These are phyloP conservation scores for Frieseomelitta varia DNA, from an alignment of 1,140 invertebrate genomes.

Conservation along the genomic window DNA sequence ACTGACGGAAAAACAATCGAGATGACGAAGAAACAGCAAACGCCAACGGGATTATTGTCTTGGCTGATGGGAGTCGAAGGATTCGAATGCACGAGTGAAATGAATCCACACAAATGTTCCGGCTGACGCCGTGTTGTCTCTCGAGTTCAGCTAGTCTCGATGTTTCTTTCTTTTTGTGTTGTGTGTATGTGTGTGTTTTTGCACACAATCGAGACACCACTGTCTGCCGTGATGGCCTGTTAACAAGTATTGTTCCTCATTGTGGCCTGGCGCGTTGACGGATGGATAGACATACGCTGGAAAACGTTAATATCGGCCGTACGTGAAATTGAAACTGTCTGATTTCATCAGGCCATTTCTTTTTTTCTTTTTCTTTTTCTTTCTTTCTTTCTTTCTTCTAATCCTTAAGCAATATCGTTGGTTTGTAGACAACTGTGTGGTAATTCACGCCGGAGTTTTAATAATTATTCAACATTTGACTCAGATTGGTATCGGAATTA, in stretches of 20 bases:
- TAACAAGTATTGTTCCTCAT: conserved; percentile 54
- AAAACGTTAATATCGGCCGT: conserved; percentile 53
- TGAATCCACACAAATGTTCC: neutral
- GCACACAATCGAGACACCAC: neutral
- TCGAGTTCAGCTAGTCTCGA: neutral
- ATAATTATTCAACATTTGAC: no score
- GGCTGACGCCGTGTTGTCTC: conserved; percentile 3
- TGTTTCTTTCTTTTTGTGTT: neutral
- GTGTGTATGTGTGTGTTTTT: conserved; percentile 1
- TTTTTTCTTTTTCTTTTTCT: neutral
- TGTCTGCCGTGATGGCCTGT: conserved; percentile 20
- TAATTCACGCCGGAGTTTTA: no score
- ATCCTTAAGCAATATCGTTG: neutral
- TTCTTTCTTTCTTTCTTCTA: neutral
- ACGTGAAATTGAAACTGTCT: conserved; percentile 35
- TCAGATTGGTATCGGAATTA: no score
- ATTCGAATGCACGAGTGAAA: neutral
- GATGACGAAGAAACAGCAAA: neutral
- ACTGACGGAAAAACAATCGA: neutral
- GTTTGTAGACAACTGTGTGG: no score
- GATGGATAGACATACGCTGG: conserved; percentile 40
- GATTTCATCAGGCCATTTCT: conserved; percentile 30
- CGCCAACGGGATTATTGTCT: neutral
- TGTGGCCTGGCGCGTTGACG: conserved; percentile 46
- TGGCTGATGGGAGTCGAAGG: neutral